Base-by-base conservation (phyloP, 1,140 invertebrate genomes). In the Trachymyrmex septentrionalis region DNA sequence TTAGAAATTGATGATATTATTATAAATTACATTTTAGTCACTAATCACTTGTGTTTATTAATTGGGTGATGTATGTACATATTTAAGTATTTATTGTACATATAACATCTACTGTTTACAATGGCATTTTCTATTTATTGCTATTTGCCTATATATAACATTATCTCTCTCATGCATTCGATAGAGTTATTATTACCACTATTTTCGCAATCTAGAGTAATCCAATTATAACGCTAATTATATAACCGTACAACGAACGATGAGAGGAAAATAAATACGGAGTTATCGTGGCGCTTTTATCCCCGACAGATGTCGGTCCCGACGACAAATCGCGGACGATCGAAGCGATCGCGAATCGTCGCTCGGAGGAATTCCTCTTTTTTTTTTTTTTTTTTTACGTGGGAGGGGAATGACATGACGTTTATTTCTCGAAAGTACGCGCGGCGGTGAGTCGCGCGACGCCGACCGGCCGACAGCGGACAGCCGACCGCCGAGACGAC, bases 181-280 rank as follows among this genome's bases (percentile, higher is more conserved):
- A 9, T 57, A 63, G 27, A 63, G 14, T 63, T 64, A 64, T 34
- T 64, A 64, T 64, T 57, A 21, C 24, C 21, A 67, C 38, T 67
- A 44, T 44, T n/a, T 44, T 21, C 12, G n/a, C 19, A 10, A 44
- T 9, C 19, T 21, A 21, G 9, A 27, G 10, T 66, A 66, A 66
- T 66, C 19, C 34, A 66, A 10, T 38, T 5, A 4, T 19, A 34
- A 24, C 0, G 64, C 64, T 66, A 66, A 66, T 66, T 38, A 38
- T 38, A 38, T 66, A 66, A 10, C 16, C 7, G 1, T 44, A 3
- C 3, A n/a, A 55, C 16, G 19, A 3, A 34, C n/a, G 34, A 21
- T 0, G 27, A 24, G 10, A 24, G 3, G 4, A 34, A 34, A 34
- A 34, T 66, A 66, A 34, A 66, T 66, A 64, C 1, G 9, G 3